Conservation (phyloP, 2,888 invertebrate species). For the Bhutanitis thaidina region DNA sequence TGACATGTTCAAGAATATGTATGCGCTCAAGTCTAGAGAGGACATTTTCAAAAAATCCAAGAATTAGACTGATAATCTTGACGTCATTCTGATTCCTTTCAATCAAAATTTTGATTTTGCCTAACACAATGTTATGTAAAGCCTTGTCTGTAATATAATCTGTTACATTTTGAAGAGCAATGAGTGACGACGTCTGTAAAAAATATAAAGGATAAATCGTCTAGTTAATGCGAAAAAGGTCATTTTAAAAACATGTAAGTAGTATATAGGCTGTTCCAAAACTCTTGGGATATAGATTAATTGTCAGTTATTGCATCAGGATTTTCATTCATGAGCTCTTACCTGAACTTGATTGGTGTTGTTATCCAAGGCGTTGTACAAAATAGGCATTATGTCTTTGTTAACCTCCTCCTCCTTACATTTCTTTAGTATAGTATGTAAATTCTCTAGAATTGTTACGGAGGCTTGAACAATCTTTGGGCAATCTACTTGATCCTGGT, state of each 20-base stretch:
- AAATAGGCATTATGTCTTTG: conserved; percentile 90
- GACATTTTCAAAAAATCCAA: conserved; percentile 89
- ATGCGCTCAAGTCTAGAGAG: conserved; percentile 91
- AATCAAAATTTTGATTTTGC: conserved; percentile 89
- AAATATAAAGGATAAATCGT: neutral
- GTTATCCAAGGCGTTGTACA: conserved; percentile 93
- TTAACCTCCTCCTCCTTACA: conserved; percentile 89
- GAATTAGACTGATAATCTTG: conserved; percentile 88
- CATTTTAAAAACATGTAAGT: neutral
- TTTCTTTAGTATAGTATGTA: conserved; percentile 93
- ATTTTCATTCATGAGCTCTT: conserved; percentile 15
- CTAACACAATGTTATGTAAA: conserved; percentile 88
- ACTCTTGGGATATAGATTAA: no score
- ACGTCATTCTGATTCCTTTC: conserved; percentile 89
- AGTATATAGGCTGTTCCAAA: neutral
- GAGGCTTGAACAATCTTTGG: conserved; percentile 92
- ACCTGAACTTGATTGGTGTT: conserved; percentile 95
- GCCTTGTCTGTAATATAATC: conserved; percentile 91
- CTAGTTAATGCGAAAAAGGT: neutral
- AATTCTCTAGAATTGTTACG: conserved; percentile 92
- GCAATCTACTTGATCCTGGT: conserved; percentile 85
- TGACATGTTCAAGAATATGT: conserved; percentile 93
- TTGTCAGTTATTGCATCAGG: no score
- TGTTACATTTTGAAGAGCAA: conserved; percentile 91
- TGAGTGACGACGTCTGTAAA: conserved; percentile 90